phyloP scores from a whole-genome alignment of 2,797 vertebrate genomes.

The Malacoctenus gilli region DNA sequence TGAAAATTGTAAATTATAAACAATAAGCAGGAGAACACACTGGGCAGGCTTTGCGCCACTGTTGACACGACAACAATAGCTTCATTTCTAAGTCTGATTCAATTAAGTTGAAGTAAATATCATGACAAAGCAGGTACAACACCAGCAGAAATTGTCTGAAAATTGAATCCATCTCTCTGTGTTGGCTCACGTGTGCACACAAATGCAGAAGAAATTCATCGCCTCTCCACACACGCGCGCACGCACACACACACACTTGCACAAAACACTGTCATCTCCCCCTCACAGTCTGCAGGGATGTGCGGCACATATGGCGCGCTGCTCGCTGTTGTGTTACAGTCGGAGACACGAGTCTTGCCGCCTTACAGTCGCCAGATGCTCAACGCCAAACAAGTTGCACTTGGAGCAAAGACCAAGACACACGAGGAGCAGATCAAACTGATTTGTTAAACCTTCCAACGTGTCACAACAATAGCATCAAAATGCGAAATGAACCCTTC shows the following conservation, averaged over 20 bases:
- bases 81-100: constrained; percentile 21
- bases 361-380: constrained; percentile 35
- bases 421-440: constrained; percentile 19
- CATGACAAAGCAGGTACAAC: constrained; percentile 19
- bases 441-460: constrained; percentile 7
- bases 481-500: too few species aligned
- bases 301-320: constrained; percentile 35
- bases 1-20: constrained; percentile 3
- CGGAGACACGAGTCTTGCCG: constrained; percentile 22
- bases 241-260: constrained; percentile 1
- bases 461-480: too few species aligned
- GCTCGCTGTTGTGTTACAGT: constrained; percentile 24
- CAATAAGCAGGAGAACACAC: neutral
- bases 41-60: neutral
- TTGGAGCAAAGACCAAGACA: constrained; percentile 14
- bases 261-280: constrained; percentile 2
- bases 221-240: neutral
- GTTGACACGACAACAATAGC: constrained; percentile 14
- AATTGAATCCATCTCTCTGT: neutral
- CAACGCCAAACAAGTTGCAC: constrained; percentile 9
- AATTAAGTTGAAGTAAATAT: constrained; percentile 32
- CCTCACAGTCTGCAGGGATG: constrained; percentile 16
- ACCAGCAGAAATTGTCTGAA: neutral
- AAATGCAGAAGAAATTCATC: neutral
- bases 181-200: neutral